Conservation (phyloP, 2,113 vertebrate species). For the Isurus oxyrinchus region DNA sequence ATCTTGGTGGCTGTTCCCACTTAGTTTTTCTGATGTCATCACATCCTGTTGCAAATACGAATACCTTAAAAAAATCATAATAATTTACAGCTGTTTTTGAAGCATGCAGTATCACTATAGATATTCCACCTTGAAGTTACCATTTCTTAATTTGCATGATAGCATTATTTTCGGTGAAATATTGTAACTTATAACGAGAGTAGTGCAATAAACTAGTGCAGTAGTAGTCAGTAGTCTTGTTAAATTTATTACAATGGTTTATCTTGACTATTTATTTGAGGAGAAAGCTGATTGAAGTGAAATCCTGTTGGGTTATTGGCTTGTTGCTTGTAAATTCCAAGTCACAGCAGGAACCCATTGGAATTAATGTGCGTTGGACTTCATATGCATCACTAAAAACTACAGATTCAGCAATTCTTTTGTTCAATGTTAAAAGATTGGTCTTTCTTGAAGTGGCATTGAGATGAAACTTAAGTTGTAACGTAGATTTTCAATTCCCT, state of each 20-base stretch:
- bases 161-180: background rate
- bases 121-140: background rate
- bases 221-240: background rate
- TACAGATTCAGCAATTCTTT: constrained; percentile 1
- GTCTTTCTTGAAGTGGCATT: constrained; percentile 10
- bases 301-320: background rate
- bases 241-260: background rate
- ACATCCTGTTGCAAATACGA: background rate
- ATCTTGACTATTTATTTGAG: background rate
- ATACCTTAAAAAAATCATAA: background rate
- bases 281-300: constrained; percentile 1
- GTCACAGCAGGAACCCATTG: constrained; percentile 18
- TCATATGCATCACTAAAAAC: constrained; percentile 15
- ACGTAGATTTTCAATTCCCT: background rate
- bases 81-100: background rate
- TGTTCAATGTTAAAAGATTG: background rate
- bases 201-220: background rate
- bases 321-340: constrained; percentile 24
- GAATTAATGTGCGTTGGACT: background rate
- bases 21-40: constrained; percentile 16
- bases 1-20: background rate
- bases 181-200: background rate
- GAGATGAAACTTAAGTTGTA: constrained; percentile 16
- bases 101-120: background rate
- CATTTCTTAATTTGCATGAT: background rate